Evolutionary conservation across 2,113 vertebrate genomes (phyloP), one percentile per base, ranked within the genome.

Genomic region (Trichomycterus rosablanca): DNA sequence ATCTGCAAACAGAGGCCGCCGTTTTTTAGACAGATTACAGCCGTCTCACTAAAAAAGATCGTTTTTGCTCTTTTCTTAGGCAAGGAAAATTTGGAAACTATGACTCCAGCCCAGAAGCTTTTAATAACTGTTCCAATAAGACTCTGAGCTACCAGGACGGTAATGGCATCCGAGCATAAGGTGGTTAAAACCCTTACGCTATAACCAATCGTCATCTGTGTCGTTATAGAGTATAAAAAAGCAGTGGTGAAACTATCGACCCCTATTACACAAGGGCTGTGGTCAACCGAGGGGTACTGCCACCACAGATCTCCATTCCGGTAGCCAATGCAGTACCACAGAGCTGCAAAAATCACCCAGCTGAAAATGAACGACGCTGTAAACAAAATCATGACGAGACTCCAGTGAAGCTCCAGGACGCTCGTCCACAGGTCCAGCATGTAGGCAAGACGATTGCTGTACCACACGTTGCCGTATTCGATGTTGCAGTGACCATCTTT

Each of bases 401-500:
- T 90, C 95, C 94, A 97, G 7, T 81, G 88, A 73, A 93, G 86
- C 57, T 99, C 96, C 63, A 97, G 88, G 34, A 95, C 81, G 0
- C 94, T 97, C 3, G 93, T 99, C 96, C 96, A 99, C 76, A 96
- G 93, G 72, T 98, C 96, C 0, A 91, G 78, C 61, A 98, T 76
- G 74, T 93, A 95, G 46, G 90, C 88, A 30, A 94, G 82, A 42
- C 88, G 85, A 0, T 84, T 91, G 63, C 81, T 85, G 7, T 89
- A 87, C 26, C 82, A 87, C 28, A 99, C 86, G 1, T 98, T 94
- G 65, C 96, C 95, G 43, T 91, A 96, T 66, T 98, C 94, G 2
- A 98, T 96, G 80, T 98, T 97, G 63, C 96, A 99, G 63, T 86
- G 89, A 1, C 96, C 96, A 15, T 97, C 91, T 77, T 99, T 98